Base-by-base conservation (phyloP, 2,113 vertebrate genomes). In the Equus quagga region DNA sequence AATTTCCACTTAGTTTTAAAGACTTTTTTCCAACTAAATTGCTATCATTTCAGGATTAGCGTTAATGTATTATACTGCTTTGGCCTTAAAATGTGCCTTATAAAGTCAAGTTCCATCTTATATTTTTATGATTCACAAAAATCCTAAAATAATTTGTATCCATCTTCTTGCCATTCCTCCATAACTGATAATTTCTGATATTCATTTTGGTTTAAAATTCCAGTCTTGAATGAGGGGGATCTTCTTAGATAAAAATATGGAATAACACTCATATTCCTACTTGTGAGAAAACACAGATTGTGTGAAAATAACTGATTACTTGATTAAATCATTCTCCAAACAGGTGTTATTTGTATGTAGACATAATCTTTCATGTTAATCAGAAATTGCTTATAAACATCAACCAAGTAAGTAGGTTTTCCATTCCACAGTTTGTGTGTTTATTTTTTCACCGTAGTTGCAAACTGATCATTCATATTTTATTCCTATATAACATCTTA, bases 1-100 rank as follows among this genome's bases (percentile, higher is more conserved):
- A 76, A 72, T 81, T 94, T 93, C 33, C 18, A 92, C 17, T 89
- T 76, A 72, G 5, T 44, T 81, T 94, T 93, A 76, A 94, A 76
- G 36, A 60, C 19, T 0, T 3, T 36, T 92, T 86, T 56, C n/a
- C 15, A 96, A 24, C 86, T 73, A 86, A 82, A 60, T 69, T 44
- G 9, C 49, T 90, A 15, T 36, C 36, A 8, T 64, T 93, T 44
- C 1, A 80, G 41, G 44, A 31, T 93, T 84, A 86, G 3, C 49
- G 76, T 62, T 56, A n/a, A 72, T 51, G 14, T 21, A n/a, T 84
- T 70, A 79, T 26, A 10, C n/a, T 69, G 15, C 46, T 86, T 94
- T 56, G 14, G 78, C 31, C 67, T 70, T 93, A 76, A 90, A 87
- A 41, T 93, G 10, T 72, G 4, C 33, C 56, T 46, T 91, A 81